Evolutionary conservation across 1,140 invertebrate genomes (phyloP).

Genomic region (Teleopsis dalmanni): DNA sequence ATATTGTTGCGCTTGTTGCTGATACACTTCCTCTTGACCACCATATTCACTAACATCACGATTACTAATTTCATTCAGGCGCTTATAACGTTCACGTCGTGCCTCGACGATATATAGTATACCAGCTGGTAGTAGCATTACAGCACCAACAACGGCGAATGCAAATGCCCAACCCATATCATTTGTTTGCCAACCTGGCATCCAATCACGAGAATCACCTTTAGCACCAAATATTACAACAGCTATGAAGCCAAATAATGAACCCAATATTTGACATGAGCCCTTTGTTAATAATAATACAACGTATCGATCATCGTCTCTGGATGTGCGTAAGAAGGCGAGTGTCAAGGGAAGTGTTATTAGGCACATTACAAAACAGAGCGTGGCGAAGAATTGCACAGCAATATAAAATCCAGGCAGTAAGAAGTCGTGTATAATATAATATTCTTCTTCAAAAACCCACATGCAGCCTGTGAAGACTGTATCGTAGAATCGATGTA

Average conservation of each 20-base stretch:
- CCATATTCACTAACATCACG: conserved; percentile 52
- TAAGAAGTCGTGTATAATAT: conserved; percentile 76
- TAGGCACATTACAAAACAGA: conserved; percentile 71
- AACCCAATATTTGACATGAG: conserved; percentile 60
- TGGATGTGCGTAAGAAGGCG: conserved; percentile 67
- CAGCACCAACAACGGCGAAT: conserved; percentile 69
- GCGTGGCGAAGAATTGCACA: conserved; percentile 86
- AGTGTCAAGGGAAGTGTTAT: conserved; percentile 63
- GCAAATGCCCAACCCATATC: conserved; percentile 93
- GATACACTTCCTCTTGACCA: conserved; percentile 47
- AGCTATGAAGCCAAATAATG: conserved; percentile 62
- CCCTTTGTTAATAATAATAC: conserved; percentile 64
- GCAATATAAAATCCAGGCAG: conserved; percentile 85
- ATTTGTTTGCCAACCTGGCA: conserved; percentile 94
- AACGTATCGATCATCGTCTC: conserved; percentile 70
- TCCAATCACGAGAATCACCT: conserved; percentile 89
- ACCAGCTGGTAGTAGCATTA: conserved; percentile 64
- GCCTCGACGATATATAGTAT: conserved; percentile 76
- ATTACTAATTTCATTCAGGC: conserved; percentile 58
- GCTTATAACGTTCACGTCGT: conserved; percentile 62
- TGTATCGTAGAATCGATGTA: conserved; percentile 71
- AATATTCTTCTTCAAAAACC: conserved; percentile 90
- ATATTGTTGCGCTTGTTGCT: conserved; percentile 25
- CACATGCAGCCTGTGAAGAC: conserved; percentile 79
- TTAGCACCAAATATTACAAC: conserved; percentile 70